Percentiles rank a stretch among this genome's conserved stretches.
Evolutionary conservation across 2,113 vertebrate species (phyloP).

Genomic region (Alligator sinensis): DNA sequence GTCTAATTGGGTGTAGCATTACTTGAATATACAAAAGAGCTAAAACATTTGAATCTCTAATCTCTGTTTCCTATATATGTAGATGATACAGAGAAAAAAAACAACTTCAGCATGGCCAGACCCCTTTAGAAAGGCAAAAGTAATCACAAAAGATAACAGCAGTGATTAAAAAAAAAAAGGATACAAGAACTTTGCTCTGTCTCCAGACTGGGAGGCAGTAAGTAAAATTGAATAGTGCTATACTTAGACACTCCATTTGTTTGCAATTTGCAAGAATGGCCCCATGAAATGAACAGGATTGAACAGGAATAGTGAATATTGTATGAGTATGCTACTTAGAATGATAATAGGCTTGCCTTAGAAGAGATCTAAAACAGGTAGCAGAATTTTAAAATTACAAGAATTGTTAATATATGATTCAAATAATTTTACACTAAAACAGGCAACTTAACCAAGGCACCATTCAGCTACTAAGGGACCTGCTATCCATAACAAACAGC

Average conservation of each 20-base stretch:
- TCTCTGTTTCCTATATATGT: not conserved
- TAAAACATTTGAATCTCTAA: not conserved
- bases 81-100: not conserved
- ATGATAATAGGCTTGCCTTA: not conserved
- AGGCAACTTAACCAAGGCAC: not conserved
- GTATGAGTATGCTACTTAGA: not conserved
- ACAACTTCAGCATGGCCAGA: not conserved
- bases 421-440: not conserved
- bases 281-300: not conserved
- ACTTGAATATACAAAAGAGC: not conserved
- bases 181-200: not conserved
- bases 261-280: not conserved
- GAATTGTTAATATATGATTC: not conserved
- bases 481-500: not conserved
- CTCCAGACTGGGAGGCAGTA: not conserved
- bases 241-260: accelerated
- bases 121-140: not conserved
- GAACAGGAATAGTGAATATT: not conserved
- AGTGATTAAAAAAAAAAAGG: not conserved
- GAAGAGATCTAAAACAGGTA: not conserved
- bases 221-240: not conserved
- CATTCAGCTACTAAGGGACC: not conserved
- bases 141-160: not conserved
- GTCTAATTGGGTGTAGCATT: not conserved
- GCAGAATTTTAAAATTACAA: not conserved